A percentile compares a stretch with the other conserved stretches of the same genome.
phyloP scores from a whole-genome alignment of 2,113 vertebrate species.

The Propithecus coquereli region DNA sequence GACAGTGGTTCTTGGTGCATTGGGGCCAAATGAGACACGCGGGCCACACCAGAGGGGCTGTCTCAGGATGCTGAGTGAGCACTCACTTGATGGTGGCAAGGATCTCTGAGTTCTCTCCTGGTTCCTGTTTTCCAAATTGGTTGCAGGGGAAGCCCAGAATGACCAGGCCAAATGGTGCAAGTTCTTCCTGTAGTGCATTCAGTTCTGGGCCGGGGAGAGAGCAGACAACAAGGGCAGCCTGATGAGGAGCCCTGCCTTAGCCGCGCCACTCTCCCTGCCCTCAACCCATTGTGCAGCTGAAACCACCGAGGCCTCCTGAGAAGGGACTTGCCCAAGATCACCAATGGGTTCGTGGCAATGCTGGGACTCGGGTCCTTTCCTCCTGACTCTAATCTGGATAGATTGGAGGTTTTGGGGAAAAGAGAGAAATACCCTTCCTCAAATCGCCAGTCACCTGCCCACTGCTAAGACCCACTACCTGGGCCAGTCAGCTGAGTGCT shows the following conservation, averaged over 20 bases:
- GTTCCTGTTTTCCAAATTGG: slow-evolving; percentile 97
- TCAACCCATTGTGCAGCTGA: neutral
- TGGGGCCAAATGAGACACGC: neutral
- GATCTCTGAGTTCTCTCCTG: slow-evolving; percentile 89
- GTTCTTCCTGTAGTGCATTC: slow-evolving; percentile 97
- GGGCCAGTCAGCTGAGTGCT: neutral
- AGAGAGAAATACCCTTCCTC: neutral
- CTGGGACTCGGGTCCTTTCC: neutral
- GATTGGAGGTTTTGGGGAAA: neutral
- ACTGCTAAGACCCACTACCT: neutral
- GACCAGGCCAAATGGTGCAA: slow-evolving; percentile 81
- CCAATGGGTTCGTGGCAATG: neutral
- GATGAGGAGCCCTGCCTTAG: neutral
- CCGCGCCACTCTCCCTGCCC: fast-evolving
- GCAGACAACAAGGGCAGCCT: neutral
- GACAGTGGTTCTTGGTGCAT: neutral
- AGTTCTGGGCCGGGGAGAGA: slow-evolving; percentile 83
- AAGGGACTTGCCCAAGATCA: neutral
- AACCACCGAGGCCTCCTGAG: neutral
- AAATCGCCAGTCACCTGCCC: neutral
- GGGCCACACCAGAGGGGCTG: neutral
- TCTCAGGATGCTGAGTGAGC: neutral
- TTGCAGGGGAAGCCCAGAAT: slow-evolving; percentile 94
- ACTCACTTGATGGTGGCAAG: slow-evolving; percentile 90
- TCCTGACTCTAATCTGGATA: neutral